These are phyloP conservation scores for Spialia ferax DNA, from an alignment of 2,888 invertebrate species.

Conservation along the genomic window DNA sequence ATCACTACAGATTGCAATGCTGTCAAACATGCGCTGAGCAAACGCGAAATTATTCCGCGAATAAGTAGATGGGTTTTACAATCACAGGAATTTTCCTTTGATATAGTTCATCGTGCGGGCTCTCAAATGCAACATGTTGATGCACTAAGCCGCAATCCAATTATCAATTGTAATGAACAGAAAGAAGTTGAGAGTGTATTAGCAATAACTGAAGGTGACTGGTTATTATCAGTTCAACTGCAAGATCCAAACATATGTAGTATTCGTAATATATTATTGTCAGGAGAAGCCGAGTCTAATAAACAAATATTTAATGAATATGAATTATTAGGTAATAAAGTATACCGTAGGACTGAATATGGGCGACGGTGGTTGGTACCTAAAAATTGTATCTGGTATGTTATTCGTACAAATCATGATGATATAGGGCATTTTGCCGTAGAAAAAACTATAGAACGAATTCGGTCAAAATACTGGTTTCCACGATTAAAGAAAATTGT, in stretches of 20 bases:
- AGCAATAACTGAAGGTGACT: conserved; percentile 43
- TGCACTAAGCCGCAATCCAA: conserved; percentile 45
- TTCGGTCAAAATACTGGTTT: conserved; percentile 49
- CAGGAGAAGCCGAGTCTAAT: conserved; percentile 37
- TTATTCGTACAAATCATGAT: conserved; percentile 48
- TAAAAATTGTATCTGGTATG: conserved; percentile 47
- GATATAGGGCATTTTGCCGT: conserved; percentile 52
- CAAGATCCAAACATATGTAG: conserved; percentile 37
- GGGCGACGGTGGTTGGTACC: conserved; percentile 50
- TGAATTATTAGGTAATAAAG: conserved; percentile 43
- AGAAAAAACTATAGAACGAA: conserved; percentile 49
- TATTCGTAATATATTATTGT: conserved; percentile 30
- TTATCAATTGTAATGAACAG: background rate
- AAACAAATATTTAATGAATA: conserved; percentile 44
- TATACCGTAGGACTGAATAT: conserved; percentile 41
- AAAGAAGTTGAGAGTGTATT: conserved; percentile 26
- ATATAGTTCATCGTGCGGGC: conserved; percentile 48
- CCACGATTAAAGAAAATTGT: conserved; percentile 45
- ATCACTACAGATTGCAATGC: conserved; percentile 41
- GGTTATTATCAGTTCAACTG: conserved; percentile 44
- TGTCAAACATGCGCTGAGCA: conserved; percentile 29
- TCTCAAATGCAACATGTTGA: conserved; percentile 42
- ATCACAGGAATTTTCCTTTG: conserved; percentile 54
- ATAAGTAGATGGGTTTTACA: conserved; percentile 57
- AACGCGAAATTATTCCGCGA: conserved; percentile 50